Percentiles rank a stretch among this genome's conserved stretches.
Conservation (phyloP, 2,888 invertebrate genomes). For the Bimastos eiseni region DNA sequence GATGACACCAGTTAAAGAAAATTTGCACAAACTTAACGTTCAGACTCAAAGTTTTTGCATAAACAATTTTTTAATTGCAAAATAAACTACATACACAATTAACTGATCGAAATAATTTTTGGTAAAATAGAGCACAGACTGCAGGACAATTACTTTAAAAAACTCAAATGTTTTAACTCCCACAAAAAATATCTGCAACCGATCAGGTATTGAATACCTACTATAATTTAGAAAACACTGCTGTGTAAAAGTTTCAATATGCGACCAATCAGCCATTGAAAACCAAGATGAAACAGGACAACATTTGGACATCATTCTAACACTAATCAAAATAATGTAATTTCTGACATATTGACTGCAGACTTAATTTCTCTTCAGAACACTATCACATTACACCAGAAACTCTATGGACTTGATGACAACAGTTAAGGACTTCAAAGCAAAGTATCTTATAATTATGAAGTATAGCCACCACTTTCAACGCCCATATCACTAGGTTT, state of each 20-base stretch:
- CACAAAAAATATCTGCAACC: neutral
- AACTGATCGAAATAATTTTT: neutral
- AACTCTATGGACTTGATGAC: neutral
- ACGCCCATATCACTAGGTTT: neutral
- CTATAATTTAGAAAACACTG: neutral
- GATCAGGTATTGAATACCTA: neutral
- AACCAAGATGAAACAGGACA: neutral
- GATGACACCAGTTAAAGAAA: neutral
- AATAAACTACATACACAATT: conserved; percentile 9
- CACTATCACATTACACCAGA: neutral
- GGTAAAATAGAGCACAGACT: too few species aligned
- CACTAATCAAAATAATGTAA: neutral
- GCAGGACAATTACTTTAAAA: neutral
- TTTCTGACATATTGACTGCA: neutral
- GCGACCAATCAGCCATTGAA: neutral
- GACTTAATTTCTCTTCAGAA: neutral
- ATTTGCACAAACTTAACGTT: neutral
- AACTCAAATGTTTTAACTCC: neutral
- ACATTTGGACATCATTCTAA: neutral
- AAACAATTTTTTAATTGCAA: neutral
- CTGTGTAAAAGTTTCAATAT: neutral
- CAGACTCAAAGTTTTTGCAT: neutral
- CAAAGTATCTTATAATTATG: neutral
- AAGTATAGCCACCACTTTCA: neutral
- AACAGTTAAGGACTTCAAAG: neutral